These are phyloP conservation scores for Suricata suricatta DNA, from an alignment of 2,113 vertebrate species.

Conservation along the genomic window DNA sequence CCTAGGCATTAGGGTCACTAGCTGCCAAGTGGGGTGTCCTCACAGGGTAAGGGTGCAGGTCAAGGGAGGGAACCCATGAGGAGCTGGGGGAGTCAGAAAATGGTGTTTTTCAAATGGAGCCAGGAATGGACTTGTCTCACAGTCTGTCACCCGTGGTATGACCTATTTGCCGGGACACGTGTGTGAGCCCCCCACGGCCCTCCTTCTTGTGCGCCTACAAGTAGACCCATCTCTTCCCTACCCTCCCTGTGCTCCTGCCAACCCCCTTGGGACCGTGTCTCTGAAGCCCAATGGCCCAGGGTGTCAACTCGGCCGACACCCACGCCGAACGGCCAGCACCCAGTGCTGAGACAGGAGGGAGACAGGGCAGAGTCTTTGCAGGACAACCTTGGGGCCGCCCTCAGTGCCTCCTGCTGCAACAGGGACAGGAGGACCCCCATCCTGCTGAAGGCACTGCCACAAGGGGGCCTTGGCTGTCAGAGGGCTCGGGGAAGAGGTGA, in stretches of 20 bases:
- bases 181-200: too few species aligned
- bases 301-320: not conserved
- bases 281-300: not conserved
- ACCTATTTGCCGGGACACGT: not conserved
- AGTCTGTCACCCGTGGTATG: not conserved
- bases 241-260: not conserved
- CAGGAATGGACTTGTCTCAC: not conserved
- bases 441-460: not conserved
- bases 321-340: not conserved
- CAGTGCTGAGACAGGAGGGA: not conserved
- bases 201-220: not conserved
- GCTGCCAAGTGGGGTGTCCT: not conserved
- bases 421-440: fast-evolving
- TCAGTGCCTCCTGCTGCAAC: not conserved
- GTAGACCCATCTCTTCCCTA: not conserved
- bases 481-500: too few species aligned
- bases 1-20: not conserved
- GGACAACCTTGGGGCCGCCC: not conserved
- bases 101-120: not conserved
- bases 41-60: not conserved
- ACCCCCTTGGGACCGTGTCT: not conserved
- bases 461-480: not conserved
- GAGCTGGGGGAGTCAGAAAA: not conserved
- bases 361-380: not conserved
- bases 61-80: not conserved